Conservation (phyloP, 1,140 invertebrate genomes). For the Drosophila parabipectinata region DNA sequence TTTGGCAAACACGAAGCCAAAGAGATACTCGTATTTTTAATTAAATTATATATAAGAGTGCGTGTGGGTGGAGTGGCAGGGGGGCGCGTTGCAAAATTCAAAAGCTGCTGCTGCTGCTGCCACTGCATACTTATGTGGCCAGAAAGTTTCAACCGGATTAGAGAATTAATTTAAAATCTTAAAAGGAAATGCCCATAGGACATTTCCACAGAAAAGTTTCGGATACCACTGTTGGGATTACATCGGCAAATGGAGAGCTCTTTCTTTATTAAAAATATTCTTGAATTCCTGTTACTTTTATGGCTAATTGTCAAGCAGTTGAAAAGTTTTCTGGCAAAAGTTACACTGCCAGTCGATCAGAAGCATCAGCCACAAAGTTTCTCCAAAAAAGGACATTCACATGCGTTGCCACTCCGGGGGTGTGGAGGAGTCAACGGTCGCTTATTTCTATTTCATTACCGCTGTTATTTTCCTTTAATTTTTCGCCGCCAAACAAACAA, state of each 20-base stretch:
- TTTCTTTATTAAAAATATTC: conserved; percentile 12
- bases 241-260: conserved; percentile 35
- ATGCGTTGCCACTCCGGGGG: conserved; percentile 14
- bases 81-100: conserved; percentile 43
- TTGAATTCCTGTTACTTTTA: conserved; percentile 9
- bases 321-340: conserved; percentile 27
- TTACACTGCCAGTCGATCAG: conserved; percentile 18
- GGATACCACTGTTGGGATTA: conserved; percentile 15
- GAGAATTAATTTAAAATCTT: conserved; percentile 34
- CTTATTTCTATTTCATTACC: conserved; percentile 72
- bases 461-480: conserved; percentile 75
- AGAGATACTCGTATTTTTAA: conserved; percentile 62
- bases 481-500: conserved; percentile 66
- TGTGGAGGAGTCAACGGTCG: conserved; percentile 40
- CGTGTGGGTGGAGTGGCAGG: conserved; percentile 13
- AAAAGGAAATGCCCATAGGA: conserved; percentile 14
- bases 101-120: conserved; percentile 33
- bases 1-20: conserved; percentile 56
- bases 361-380: conserved; percentile 22
- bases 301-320: conserved; percentile 44
- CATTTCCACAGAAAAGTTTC: conserved; percentile 26
- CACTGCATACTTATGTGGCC: conserved; percentile 63
- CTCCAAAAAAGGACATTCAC: neutral
- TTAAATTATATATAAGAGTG: conserved; percentile 72
- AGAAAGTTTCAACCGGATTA: conserved; percentile 36